phyloP scores from a whole-genome alignment of 2,797 vertebrate genomes.

The Triplophysa yarkandensis region DNA sequence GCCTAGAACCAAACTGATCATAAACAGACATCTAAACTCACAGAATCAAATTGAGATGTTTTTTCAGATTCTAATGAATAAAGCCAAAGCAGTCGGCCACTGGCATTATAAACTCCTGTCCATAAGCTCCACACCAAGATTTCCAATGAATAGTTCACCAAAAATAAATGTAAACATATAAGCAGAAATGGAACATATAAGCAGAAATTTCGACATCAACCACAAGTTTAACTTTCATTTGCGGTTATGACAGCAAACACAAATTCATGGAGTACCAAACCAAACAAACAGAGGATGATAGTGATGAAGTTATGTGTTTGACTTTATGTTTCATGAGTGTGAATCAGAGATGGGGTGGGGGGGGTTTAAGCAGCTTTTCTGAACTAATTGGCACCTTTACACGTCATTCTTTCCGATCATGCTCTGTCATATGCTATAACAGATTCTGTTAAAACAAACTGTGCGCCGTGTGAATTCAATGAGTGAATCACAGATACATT shows the following conservation, averaged over 20 bases:
- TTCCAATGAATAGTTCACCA: not conserved
- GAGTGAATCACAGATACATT: conserved; percentile 13
- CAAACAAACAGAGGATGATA: not conserved
- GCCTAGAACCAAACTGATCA: not conserved
- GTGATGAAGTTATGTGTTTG: not conserved
- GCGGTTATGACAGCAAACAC: too few species aligned
- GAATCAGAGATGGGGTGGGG: not conserved
- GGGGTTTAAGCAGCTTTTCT: conserved; percentile 1
- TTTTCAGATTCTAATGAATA: too few species aligned
- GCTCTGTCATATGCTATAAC: not conserved
- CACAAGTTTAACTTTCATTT: too few species aligned
- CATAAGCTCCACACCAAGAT: not conserved
- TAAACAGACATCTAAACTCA: not conserved
- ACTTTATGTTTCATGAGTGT: too few species aligned
- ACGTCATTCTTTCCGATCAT: not conserved
- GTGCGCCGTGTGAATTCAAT: conserved; percentile 11
- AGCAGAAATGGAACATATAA: too few species aligned
- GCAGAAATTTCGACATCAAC: too few species aligned
- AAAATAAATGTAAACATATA: too few species aligned
- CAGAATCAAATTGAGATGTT: too few species aligned
- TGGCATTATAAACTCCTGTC: not conserved
- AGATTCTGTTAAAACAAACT: conserved; percentile 19
- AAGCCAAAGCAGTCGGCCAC: too few species aligned
- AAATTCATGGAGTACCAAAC: too few species aligned
- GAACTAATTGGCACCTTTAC: conserved; percentile 11